Evolutionary conservation across 2,888 invertebrate species (phyloP).

Genomic region (Isotomurus palustris): DNA sequence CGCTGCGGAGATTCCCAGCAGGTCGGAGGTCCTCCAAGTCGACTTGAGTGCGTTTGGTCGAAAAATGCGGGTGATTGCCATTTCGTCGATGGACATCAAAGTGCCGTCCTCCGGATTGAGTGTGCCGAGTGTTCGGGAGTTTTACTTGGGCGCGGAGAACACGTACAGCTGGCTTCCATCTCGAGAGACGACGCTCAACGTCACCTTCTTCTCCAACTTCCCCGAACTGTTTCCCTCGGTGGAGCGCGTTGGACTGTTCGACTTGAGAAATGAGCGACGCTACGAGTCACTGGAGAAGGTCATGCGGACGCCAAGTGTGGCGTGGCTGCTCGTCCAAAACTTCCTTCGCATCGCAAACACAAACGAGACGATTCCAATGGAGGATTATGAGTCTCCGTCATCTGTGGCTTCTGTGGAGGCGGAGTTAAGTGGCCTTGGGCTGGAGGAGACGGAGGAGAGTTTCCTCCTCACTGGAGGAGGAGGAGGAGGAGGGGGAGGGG

Average conservation of each 20-base stretch:
- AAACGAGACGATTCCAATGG: neutral
- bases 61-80: neutral
- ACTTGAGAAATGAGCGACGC: constrained; percentile 1
- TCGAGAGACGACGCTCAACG: constrained; percentile 3
- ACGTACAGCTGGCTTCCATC: constrained; percentile 14
- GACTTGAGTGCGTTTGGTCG: constrained; percentile 6
- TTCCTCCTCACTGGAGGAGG: no score
- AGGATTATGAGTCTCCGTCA: no score
- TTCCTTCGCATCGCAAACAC: neutral
- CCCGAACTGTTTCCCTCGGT: constrained; percentile 3
- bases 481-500: neutral
- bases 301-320: neutral
- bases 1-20: constrained; percentile 14
- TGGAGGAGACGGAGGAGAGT: no score
- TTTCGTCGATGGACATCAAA: constrained; percentile 12
- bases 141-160: constrained; percentile 15
- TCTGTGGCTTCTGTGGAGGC: neutral
- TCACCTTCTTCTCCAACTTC: constrained; percentile 8
- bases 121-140: constrained; percentile 6
- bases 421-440: neutral
- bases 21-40: neutral
- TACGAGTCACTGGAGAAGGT: constrained; percentile 10
- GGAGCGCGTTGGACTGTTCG: constrained; percentile 13
- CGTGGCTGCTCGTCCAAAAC: neutral
- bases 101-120: neutral